phyloP scores from a whole-genome alignment of 2,888 invertebrate genomes.

The Asteroscopus sphinx region DNA sequence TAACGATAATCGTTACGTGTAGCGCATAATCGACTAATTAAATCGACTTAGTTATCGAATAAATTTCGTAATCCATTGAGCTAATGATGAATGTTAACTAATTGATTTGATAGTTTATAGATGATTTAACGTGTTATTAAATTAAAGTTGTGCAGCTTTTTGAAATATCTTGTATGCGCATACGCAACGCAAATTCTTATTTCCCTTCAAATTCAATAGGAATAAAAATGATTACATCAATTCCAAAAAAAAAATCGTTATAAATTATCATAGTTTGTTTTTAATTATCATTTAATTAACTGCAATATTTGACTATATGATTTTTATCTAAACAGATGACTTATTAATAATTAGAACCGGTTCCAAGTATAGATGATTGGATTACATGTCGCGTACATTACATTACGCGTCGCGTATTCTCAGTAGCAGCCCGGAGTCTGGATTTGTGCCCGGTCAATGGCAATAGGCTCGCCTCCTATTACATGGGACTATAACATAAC shows the following conservation, averaged over 20 bases:
- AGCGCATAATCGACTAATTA: conserved; percentile 26
- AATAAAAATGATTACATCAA: too few species aligned
- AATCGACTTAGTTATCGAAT: conserved; percentile 32
- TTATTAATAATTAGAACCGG: conserved; percentile 31
- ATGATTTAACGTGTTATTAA: conserved; percentile 34
- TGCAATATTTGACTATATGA: conserved; percentile 22
- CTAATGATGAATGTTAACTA: conserved; percentile 37
- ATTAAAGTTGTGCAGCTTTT: conserved; percentile 25
- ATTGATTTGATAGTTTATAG: conserved; percentile 21
- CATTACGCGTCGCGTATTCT: too few species aligned
- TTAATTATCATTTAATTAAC: conserved; percentile 3
- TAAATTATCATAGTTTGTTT: too few species aligned
- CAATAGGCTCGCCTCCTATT: too few species aligned
- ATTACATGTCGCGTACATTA: conserved; percentile 19
- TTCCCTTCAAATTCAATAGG: background rate
- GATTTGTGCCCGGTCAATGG: too few species aligned
- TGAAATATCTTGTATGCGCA: conserved; percentile 33
- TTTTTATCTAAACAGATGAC: conserved; percentile 33
- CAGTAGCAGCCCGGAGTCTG: too few species aligned
- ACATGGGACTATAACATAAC: too few species aligned
- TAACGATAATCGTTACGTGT: conserved; percentile 26
- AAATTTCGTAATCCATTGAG: conserved; percentile 25
- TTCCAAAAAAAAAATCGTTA: too few species aligned
- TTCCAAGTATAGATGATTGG: conserved; percentile 29
- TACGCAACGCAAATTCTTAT: too few species aligned